Conservation (phyloP, 1,140 invertebrate genomes). For the Sarcophaga peregrina region DNA sequence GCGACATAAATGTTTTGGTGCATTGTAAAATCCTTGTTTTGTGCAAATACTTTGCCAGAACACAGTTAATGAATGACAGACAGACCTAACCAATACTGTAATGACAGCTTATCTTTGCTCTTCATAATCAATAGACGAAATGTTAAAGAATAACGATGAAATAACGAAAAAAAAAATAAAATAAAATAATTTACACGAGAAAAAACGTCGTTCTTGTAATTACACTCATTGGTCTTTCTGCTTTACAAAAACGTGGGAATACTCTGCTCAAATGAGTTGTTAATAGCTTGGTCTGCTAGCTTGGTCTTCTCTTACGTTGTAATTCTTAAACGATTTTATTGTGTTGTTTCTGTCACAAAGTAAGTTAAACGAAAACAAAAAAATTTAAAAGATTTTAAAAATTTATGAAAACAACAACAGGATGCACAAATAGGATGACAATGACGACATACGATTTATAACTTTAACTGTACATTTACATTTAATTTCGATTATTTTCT, state of each 20-base stretch:
- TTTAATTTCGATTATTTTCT: too few relatives aligned
- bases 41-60: neutral
- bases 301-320: neutral
- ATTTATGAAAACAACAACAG: slow-evolving; percentile 40
- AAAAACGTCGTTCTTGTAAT: neutral
- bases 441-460: neutral
- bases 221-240: neutral
- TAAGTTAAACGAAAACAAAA: neutral
- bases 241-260: slow-evolving; percentile 34
- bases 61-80: neutral
- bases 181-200: neutral
- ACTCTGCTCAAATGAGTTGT: neutral
- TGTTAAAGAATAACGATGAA: neutral
- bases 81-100: neutral
- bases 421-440: slow-evolving; percentile 25
- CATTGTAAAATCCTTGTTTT: slow-evolving; percentile 25
- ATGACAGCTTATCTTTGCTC: neutral
- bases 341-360: neutral
- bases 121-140: slow-evolving; percentile 15
- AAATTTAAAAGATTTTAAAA: neutral
- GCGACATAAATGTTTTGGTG: slow-evolving; percentile 17
- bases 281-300: neutral
- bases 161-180: neutral
- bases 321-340: too few relatives aligned
- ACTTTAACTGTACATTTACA: too few relatives aligned